These are phyloP conservation scores for Mesoligia furuncula DNA, from an alignment of 2,888 invertebrate genomes.

Conservation along the genomic window DNA sequence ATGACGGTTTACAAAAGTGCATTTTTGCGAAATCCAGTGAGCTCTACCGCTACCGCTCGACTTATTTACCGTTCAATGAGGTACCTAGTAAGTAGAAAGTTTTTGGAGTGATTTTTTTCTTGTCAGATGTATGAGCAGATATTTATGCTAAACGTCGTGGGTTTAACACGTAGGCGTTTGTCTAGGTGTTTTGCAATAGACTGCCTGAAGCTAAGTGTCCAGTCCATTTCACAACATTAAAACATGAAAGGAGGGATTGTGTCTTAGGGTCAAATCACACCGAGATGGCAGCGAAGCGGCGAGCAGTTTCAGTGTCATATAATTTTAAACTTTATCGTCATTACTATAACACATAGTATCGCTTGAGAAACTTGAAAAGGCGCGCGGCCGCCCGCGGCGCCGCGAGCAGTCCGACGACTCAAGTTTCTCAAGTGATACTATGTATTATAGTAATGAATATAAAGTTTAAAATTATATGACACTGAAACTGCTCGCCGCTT, in stretches of 20 bases:
- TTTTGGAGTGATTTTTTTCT: constrained; percentile 27
- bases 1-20: constrained; percentile 32
- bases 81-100: constrained; percentile 48
- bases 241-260: not conserved
- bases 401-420: too few relatives aligned
- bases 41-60: constrained; percentile 13
- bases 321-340: too few relatives aligned
- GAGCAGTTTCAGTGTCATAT: too few relatives aligned
- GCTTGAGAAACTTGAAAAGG: too few relatives aligned
- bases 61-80: constrained; percentile 27
- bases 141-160: constrained; percentile 38
- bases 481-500: too few relatives aligned
- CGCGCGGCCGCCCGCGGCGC: too few relatives aligned
- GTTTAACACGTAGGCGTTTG: constrained; percentile 49
- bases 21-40: constrained; percentile 37
- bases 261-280: too few relatives aligned
- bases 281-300: too few relatives aligned
- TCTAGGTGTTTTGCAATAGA: constrained; percentile 46
- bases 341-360: too few relatives aligned
- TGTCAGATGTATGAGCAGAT: constrained; percentile 23
- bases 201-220: constrained; percentile 20
- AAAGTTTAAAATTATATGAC: too few relatives aligned
- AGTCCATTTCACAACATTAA: constrained; percentile 21
- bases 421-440: too few relatives aligned
- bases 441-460: too few relatives aligned